Percentiles rank a stretch among this genome's conserved stretches.
These are phyloP conservation scores for Leucosticte australis DNA, from an alignment of 2,113 vertebrate species.

Conservation along the genomic window DNA sequence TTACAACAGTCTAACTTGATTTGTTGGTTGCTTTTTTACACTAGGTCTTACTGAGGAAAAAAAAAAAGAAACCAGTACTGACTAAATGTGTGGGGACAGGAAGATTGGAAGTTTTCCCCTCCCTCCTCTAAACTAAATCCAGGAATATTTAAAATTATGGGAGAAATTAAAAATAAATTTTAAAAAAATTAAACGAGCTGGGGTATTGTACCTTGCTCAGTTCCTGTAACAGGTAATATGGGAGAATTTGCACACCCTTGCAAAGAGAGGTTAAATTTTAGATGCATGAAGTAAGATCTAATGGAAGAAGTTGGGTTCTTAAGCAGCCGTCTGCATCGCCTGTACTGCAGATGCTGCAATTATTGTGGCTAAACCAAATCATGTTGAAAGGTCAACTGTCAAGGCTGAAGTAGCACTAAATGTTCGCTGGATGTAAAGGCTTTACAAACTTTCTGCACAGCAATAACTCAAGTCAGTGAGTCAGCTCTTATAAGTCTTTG, in stretches of 20 bases:
- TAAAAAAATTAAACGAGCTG: not conserved
- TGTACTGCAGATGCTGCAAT: constrained; percentile 66
- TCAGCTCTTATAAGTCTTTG: constrained; percentile 69
- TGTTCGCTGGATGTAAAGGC: constrained; percentile 68
- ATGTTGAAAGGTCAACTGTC: constrained; percentile 78
- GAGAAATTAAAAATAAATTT: constrained; percentile 8
- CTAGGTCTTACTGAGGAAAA: constrained; percentile 71
- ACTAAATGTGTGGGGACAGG: constrained; percentile 39
- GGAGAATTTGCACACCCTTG: constrained; percentile 48
- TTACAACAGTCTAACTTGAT: constrained; percentile 91
- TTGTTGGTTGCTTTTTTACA: constrained; percentile 72
- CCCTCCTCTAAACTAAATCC: constrained; percentile 40
- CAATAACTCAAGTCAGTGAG: constrained; percentile 70
- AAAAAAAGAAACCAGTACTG: constrained; percentile 40
- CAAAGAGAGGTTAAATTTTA: constrained; percentile 18
- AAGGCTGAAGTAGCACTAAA: constrained; percentile 76
- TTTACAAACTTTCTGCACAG: constrained; percentile 73
- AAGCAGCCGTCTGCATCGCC: constrained; percentile 48
- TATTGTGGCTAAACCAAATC: constrained; percentile 64
- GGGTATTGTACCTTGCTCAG: constrained; percentile 41
- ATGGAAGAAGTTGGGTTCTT: constrained; percentile 61
- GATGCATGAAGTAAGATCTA: constrained; percentile 56
- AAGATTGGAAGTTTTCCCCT: constrained; percentile 26
- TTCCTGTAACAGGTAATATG: constrained; percentile 44
- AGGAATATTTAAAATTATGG: constrained; percentile 53